phyloP scores from a whole-genome alignment of 2,888 invertebrate genomes.

The Lasioglossum zephyrum region DNA sequence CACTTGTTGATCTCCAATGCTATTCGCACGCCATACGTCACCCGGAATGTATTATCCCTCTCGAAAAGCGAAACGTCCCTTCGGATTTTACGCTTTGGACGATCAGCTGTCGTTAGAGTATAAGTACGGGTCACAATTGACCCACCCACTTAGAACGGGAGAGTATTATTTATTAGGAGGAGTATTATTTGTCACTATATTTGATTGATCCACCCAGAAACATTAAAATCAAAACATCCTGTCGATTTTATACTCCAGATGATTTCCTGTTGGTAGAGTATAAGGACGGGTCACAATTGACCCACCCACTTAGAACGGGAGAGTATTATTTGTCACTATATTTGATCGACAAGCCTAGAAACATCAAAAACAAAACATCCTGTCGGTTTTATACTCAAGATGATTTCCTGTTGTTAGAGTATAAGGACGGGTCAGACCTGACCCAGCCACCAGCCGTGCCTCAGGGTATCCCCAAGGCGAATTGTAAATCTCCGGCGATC shows the following conservation, averaged over 20 bases:
- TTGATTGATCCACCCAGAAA: too few species aligned
- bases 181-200: too few species aligned
- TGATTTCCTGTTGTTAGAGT: background rate
- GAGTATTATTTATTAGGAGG: too few species aligned
- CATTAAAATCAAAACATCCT: too few species aligned
- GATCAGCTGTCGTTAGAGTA: background rate
- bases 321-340: too few species aligned
- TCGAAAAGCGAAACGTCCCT: background rate
- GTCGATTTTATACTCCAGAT: too few species aligned
- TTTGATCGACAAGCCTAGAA: too few species aligned
- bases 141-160: background rate
- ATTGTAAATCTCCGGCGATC: constrained; percentile 33
- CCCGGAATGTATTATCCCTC: background rate
- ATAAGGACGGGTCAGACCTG: background rate
- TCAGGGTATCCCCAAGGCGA: background rate
- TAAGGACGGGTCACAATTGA: too few species aligned
- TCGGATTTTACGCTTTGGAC: background rate
- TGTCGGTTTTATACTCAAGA: too few species aligned
- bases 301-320: too few species aligned
- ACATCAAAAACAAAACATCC: background rate
- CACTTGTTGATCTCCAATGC: constrained; percentile 19
- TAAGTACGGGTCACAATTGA: background rate
- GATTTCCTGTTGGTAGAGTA: too few species aligned
- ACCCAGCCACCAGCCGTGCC: background rate
- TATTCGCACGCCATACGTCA: background rate